Percentiles rank a stretch among this genome's conserved stretches.
phyloP scores from a whole-genome alignment of 2,797 vertebrate genomes.

The Rhynchonycteris naso region DNA sequence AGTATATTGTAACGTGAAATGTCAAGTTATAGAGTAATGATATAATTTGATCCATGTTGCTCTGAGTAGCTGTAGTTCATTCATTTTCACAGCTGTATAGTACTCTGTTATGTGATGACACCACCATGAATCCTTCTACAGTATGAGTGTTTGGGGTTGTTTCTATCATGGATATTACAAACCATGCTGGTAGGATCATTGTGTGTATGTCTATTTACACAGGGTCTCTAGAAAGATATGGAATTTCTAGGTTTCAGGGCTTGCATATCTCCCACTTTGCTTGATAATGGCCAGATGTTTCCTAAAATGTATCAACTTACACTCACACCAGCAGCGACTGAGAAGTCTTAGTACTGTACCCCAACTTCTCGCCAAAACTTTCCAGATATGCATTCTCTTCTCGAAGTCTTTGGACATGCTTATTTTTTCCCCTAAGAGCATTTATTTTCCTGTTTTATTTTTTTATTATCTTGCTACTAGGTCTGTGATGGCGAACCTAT shows the following conservation, averaged over 20 bases:
- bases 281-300: neutral
- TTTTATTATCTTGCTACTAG: conserved; percentile 10
- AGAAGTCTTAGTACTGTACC: neutral
- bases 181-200: neutral
- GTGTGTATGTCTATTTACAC: neutral
- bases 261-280: neutral
- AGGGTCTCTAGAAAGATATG: conserved; percentile 27
- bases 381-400: neutral
- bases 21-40: conserved; percentile 33
- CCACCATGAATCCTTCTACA: neutral
- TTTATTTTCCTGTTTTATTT: neutral
- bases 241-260: neutral
- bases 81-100: neutral
- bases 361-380: neutral
- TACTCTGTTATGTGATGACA: neutral
- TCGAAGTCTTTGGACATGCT: neutral
- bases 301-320: neutral
- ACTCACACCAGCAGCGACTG: neutral
- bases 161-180: neutral
- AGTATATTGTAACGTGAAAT: conserved; percentile 20
- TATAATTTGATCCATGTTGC: neutral
- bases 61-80: neutral
- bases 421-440: neutral
- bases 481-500: no score
- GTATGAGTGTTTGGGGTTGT: neutral